Evolutionary conservation across 2,113 vertebrate genomes (phyloP).

Genomic region (Amblyopsis rosae): DNA sequence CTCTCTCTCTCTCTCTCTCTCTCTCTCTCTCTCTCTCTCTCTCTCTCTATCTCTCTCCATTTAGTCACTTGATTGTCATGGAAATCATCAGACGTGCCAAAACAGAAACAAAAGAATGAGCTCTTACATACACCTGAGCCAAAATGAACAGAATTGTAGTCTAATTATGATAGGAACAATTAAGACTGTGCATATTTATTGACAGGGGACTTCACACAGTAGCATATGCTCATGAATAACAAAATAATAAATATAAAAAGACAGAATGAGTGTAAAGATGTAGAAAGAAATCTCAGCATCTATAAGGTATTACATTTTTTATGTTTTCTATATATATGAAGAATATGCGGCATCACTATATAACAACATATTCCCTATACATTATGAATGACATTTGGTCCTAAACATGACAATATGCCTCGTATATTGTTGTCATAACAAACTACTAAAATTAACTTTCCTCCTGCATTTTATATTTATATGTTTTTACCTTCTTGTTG

Average conservation of each 20-base stretch:
- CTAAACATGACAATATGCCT: not conserved
- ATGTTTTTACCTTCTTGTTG: conserved; percentile 32
- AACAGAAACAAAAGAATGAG: conserved; percentile 69
- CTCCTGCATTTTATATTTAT: conserved; percentile 7
- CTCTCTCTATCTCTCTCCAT: conserved; percentile 36
- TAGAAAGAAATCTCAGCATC: too few species aligned
- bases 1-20: conserved; percentile 26
- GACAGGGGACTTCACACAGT: conserved; percentile 66
- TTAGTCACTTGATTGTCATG: conserved; percentile 71
- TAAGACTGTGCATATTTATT: conserved; percentile 75
- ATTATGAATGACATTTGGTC: not conserved
- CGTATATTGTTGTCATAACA: conserved; percentile 23
- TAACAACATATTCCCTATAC: too few species aligned
- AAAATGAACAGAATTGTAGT: conserved; percentile 73
- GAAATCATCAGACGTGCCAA: conserved; percentile 76
- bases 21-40: conserved; percentile 9
- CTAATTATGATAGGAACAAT: conserved; percentile 74
- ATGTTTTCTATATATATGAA: not conserved
- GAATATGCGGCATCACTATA: not conserved
- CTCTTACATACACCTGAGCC: conserved; percentile 71
- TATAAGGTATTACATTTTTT: too few species aligned
- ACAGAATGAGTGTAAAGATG: conserved; percentile 4
- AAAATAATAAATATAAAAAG: conserved; percentile 27
- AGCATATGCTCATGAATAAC: conserved; percentile 75
- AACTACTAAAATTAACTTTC: conserved; percentile 10